Evolutionary conservation across 2,797 vertebrate species (phyloP), one percentile per base, ranked within the genome.

Genomic region (Corythornis leucogaster): DNA sequence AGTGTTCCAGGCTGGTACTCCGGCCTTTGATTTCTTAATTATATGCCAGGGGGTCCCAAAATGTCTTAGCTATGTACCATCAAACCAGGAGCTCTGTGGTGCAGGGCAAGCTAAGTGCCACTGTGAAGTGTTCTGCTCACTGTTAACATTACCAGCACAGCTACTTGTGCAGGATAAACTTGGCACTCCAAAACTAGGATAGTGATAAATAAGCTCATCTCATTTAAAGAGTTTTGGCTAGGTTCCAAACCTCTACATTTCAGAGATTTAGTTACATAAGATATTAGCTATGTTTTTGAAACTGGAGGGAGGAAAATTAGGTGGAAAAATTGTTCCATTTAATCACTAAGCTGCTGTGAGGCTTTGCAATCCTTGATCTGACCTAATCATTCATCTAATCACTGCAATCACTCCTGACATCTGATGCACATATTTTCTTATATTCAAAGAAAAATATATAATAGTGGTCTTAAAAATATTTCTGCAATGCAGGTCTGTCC

Each of bases 251-350:
- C 4, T 13, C 24, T 38, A 77, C 63, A 15, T 61, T 85, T 77
- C 87, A 58, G 28, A 35, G 92, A 73, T 79, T 51, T 43, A 63
- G 55, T 84, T 88, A 79, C 46, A 48, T 84, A 79, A 90, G 84
- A 70, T 66, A 57, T 31, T 67, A 61, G 31, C 25, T 55, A 58
- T 42, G 31, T 7, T 81, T 90, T 63, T 84, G 64, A 91, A 87
- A 35, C 18, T 15, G 24, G 3, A 31, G 45, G 25, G 48, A 91
- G 12, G 58, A 91, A 78, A 55, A 25, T 13, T 40, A 35, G 13
- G 8, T 84, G 66, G n/a, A 38, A 66, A 17, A 63, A 48, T 15
- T 59, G 48, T 77, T 31, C 30, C 19, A 46, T 79, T 86, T 76
- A 55, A 73, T 81, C 64, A 91, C 50, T 26, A 88, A 84, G 3